Evolutionary conservation across 2,888 invertebrate species (phyloP).

Genomic region (Mantis religiosa): DNA sequence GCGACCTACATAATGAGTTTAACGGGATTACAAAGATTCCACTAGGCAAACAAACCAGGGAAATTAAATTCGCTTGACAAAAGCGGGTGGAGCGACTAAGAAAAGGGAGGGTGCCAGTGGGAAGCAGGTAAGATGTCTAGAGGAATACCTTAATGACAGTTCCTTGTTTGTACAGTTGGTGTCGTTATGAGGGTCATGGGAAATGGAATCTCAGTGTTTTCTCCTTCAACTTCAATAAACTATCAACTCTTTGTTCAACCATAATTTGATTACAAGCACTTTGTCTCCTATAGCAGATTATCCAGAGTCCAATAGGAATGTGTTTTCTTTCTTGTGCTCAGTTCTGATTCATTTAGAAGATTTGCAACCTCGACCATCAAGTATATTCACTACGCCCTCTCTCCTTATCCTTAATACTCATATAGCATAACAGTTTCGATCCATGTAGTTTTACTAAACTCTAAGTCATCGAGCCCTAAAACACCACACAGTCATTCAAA

Average conservation of each 20-base stretch:
- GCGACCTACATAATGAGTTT: background rate
- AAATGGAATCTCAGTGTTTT: background rate
- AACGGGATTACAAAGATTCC: constrained; percentile 11
- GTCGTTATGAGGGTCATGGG: background rate
- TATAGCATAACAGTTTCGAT: too few relatives aligned
- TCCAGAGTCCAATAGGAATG: too few relatives aligned
- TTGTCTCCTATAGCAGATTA: background rate
- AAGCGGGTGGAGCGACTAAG: background rate
- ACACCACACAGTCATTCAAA: too few relatives aligned
- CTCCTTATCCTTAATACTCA: too few relatives aligned
- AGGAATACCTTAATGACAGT: background rate
- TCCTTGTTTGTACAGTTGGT: background rate
- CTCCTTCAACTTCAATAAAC: background rate
- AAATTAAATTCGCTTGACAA: constrained; percentile 13
- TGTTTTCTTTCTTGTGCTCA: too few relatives aligned
- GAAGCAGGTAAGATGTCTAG: background rate
- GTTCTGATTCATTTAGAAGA: too few relatives aligned
- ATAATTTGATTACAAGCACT: background rate
- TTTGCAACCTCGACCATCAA: too few relatives aligned
- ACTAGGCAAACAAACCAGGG: constrained; percentile 4
- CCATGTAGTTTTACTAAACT: too few relatives aligned
- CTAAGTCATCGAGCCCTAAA: too few relatives aligned
- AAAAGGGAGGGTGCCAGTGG: background rate
- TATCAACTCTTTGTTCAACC: background rate
- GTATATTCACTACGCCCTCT: too few relatives aligned